Conservation (phyloP, 2,888 invertebrate genomes). For the Cinara cedri region DNA sequence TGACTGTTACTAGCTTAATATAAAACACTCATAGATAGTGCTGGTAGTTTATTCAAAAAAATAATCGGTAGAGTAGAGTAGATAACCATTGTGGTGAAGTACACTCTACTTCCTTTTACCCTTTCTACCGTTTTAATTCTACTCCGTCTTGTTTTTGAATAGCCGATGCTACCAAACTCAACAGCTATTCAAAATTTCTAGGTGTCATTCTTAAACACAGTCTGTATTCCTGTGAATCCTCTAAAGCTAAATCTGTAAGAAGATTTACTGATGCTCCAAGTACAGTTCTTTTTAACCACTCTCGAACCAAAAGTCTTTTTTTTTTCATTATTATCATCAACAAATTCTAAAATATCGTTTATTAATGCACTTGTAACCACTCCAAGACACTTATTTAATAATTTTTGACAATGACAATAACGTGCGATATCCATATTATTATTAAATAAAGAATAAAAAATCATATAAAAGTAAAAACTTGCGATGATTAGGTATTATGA, state of each 20-base stretch:
- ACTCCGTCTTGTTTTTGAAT: conserved; percentile 35
- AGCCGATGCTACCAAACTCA: conserved; percentile 39
- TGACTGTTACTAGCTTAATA: background rate
- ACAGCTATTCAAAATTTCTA: conserved; percentile 44
- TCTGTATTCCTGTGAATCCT: conserved; percentile 53
- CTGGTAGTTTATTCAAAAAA: too few relatives aligned
- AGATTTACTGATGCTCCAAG: conserved; percentile 50
- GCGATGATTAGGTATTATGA: too few relatives aligned
- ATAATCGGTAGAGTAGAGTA: too few relatives aligned
- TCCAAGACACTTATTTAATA: conserved; percentile 28
- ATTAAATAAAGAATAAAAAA: too few relatives aligned
- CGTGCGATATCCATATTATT: conserved; percentile 26
- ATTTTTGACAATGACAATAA: conserved; percentile 19
- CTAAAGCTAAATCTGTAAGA: conserved; percentile 51
- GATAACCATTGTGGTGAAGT: too few relatives aligned
- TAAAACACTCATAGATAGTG: too few relatives aligned
- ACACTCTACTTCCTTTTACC: too few relatives aligned
- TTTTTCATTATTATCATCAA: conserved; percentile 47
- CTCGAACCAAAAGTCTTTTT: conserved; percentile 51
- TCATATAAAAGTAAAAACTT: too few relatives aligned
- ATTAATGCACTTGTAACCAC: conserved; percentile 35
- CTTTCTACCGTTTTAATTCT: too few relatives aligned
- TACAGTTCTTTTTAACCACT: conserved; percentile 52
- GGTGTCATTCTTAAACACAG: conserved; percentile 54
- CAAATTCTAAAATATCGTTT: conserved; percentile 34